A percentile compares a stretch with the other conserved stretches of the same genome.
Evolutionary conservation across 2,888 invertebrate genomes (phyloP).

Genomic region (Noctua janthina): DNA sequence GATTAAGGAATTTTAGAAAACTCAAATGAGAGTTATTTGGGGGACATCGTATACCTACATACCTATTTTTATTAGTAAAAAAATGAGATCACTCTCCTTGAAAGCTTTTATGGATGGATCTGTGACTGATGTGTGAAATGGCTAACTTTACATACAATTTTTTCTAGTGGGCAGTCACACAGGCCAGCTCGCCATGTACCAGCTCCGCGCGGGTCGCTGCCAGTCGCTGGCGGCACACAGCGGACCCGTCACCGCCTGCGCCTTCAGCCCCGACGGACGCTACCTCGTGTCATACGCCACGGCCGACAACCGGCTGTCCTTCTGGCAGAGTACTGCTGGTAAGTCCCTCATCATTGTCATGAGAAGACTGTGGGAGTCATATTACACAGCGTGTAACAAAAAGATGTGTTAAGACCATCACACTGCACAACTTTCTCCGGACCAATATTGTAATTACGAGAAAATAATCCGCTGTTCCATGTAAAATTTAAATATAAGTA

Average conservation of each 20-base stretch:
- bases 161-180: conserved; percentile 96
- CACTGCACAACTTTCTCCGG: too few relatives aligned
- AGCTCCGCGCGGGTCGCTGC: conserved; percentile 98
- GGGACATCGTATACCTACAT: too few relatives aligned
- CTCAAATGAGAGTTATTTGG: too few relatives aligned
- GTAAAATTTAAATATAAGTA: too few relatives aligned
- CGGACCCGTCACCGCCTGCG: conserved; percentile 96
- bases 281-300: conserved; percentile 99
- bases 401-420: background rate
- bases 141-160: too few relatives aligned
- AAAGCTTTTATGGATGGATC: too few relatives aligned
- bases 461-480: too few relatives aligned
- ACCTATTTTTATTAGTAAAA: too few relatives aligned
- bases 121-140: too few relatives aligned
- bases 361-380: background rate
- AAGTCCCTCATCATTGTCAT: conserved; percentile 62
- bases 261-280: conserved; percentile 99
- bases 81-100: too few relatives aligned
- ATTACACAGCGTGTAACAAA: background rate
- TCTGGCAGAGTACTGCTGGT: conserved; percentile 99
- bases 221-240: conserved; percentile 98
- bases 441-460: too few relatives aligned
- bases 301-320: conserved; percentile 97
- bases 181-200: conserved; percentile 98
- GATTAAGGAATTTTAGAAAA: too few relatives aligned